A percentile compares a stretch with the other conserved stretches of the same genome.
Evolutionary conservation across 2,113 vertebrate species (phyloP).

Genomic region (Lagenorhynchus albirostris): DNA sequence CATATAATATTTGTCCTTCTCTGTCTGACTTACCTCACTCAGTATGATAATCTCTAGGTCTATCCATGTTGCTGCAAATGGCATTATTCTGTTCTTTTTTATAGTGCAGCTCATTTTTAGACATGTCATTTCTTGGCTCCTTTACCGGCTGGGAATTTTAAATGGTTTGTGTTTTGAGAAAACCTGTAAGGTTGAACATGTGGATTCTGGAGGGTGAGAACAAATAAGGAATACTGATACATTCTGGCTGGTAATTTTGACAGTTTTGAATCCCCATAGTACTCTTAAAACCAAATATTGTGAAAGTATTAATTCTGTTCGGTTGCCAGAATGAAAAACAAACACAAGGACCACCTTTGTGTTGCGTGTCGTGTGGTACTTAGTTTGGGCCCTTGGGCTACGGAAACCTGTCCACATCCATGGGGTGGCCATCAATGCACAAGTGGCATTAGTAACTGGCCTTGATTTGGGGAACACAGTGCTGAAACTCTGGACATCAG

Average conservation of each 20-base stretch:
- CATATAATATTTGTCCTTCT: not conserved
- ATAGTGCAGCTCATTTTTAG: not conserved
- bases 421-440: accelerated
- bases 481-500: not conserved
- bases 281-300: not conserved
- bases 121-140: not conserved
- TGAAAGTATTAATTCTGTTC: not conserved
- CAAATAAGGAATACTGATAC: not conserved
- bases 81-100: not conserved
- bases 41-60: not conserved
- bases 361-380: accelerated
- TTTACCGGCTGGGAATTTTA: not conserved
- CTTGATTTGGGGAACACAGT: accelerated
- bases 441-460: accelerated
- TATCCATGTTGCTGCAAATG: not conserved
- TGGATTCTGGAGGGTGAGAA: not conserved
- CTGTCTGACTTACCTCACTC: not conserved
- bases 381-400: not conserved
- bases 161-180: not conserved
- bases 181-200: not conserved
- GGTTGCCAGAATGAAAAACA: not conserved
- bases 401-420: accelerated
- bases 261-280: constrained; percentile 1
- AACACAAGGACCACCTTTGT: accelerated
- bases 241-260: not conserved